Conservation (phyloP, 1,140 invertebrate species). For the Trichonephila clavipes region DNA sequence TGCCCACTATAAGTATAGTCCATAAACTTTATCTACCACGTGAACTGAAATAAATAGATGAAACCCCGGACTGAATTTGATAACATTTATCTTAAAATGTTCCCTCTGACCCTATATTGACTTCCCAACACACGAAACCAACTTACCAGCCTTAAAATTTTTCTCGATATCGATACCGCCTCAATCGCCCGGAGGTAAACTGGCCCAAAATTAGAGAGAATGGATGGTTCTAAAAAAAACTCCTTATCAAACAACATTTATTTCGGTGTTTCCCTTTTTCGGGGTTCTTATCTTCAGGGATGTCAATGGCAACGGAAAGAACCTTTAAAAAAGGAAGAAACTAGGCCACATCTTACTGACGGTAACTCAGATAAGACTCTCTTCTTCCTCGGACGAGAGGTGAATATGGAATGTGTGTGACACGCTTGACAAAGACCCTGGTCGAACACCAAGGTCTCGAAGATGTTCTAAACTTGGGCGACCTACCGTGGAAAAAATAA, state of each 20-base stretch:
- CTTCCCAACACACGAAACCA: background rate
- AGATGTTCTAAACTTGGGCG: constrained; percentile 13
- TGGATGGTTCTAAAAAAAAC: background rate
- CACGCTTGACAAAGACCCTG: constrained; percentile 33
- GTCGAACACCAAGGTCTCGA: background rate
- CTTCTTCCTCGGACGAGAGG: background rate
- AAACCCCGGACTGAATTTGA: background rate
- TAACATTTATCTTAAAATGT: background rate
- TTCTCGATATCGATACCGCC: background rate
- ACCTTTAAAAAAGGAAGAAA: constrained; percentile 16
- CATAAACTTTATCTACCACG: too few species aligned
- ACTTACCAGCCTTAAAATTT: background rate
- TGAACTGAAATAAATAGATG: too few species aligned
- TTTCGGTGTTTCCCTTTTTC: background rate
- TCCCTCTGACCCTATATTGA: background rate
- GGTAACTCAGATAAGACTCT: background rate
- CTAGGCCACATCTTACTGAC: constrained; percentile 12
- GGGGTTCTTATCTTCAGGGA: background rate
- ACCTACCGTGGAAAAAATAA: background rate
- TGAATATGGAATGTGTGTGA: constrained; percentile 16
- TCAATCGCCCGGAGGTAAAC: background rate
- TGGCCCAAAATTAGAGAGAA: background rate
- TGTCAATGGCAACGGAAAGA: constrained; percentile 26
- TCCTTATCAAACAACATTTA: background rate
- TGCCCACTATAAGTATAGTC: too few species aligned